These are phyloP conservation scores for Caenorhabditis parvicauda DNA, from an alignment of 2,888 invertebrate species.

Conservation along the genomic window DNA sequence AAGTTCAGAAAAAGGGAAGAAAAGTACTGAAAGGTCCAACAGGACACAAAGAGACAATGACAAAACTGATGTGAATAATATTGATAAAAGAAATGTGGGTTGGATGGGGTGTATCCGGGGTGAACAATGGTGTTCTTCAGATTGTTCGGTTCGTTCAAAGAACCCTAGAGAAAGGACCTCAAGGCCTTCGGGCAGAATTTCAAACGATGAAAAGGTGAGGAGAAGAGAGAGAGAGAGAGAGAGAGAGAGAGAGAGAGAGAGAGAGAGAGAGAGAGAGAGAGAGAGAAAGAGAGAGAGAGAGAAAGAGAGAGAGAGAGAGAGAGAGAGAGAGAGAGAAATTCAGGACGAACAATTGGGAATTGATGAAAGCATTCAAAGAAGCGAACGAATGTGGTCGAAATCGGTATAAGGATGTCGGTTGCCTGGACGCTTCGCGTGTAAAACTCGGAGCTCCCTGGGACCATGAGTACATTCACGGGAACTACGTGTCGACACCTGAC, in stretches of 20 bases:
- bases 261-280: too few species aligned
- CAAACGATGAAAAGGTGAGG: conserved; percentile 20
- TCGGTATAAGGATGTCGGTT: conserved; percentile 38
- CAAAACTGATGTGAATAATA: too few species aligned
- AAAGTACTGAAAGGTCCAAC: too few species aligned
- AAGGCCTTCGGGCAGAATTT: conserved; percentile 32
- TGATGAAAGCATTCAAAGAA: conserved; percentile 30
- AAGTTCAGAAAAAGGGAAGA: too few species aligned
- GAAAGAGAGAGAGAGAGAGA: too few species aligned
- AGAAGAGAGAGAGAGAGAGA: not conserved
- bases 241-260: not conserved
- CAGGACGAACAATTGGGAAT: conserved; percentile 23
- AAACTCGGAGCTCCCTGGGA: conserved; percentile 19
- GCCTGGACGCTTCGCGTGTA: conserved; percentile 33
- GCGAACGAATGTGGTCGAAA: conserved; percentile 21
- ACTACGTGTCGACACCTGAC: conserved; percentile 31
- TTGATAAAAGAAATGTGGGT: too few species aligned
- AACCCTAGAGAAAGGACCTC: conserved; percentile 25
- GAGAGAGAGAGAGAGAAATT: too few species aligned
- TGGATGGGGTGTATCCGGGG: too few species aligned
- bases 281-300: too few species aligned
- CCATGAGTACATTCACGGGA: conserved; percentile 40
- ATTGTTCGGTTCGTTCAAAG: conserved; percentile 21
- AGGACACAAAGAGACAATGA: too few species aligned
- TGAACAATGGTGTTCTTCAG: too few species aligned